Percentiles rank a stretch among this genome's conserved stretches.
Conservation (phyloP, 2,888 invertebrate species). For the Megalurothrips usitatus region DNA sequence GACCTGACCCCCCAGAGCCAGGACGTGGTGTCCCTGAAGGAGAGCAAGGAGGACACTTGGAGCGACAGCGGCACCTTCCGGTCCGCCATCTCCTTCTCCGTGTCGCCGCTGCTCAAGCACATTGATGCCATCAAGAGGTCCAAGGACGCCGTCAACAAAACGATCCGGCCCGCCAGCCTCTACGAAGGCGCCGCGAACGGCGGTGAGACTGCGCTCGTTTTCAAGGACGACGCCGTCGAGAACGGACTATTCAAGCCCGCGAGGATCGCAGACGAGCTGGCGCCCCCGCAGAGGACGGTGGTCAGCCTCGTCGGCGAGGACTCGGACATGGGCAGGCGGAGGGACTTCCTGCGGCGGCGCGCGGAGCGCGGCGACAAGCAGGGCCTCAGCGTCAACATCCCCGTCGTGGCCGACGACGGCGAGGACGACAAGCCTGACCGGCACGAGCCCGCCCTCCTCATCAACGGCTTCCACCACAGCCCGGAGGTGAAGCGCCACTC, state of each 20-base stretch:
- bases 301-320: neutral
- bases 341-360: neutral
- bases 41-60: conserved; percentile 63
- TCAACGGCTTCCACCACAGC: neutral
- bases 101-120: conserved; percentile 12
- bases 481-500: conserved; percentile 51
- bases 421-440: neutral
- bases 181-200: neutral
- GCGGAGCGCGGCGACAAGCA: neutral
- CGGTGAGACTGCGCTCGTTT: neutral
- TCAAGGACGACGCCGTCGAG: too few relatives aligned
- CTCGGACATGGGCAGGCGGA: conserved; percentile 13
- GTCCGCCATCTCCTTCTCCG: neutral
- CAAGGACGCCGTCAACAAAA: neutral
- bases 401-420: conserved; percentile 37
- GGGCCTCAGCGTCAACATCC: neutral
- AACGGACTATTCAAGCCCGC: too few relatives aligned
- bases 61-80: conserved; percentile 70
- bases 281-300: neutral
- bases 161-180: neutral
- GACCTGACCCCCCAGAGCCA: conserved; percentile 44
- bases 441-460: conserved; percentile 3
- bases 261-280: neutral
- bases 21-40: conserved; percentile 45
- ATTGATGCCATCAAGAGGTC: neutral